These are phyloP conservation scores for Eupithecia insigniata DNA, from an alignment of 2,888 invertebrate species.

Conservation along the genomic window DNA sequence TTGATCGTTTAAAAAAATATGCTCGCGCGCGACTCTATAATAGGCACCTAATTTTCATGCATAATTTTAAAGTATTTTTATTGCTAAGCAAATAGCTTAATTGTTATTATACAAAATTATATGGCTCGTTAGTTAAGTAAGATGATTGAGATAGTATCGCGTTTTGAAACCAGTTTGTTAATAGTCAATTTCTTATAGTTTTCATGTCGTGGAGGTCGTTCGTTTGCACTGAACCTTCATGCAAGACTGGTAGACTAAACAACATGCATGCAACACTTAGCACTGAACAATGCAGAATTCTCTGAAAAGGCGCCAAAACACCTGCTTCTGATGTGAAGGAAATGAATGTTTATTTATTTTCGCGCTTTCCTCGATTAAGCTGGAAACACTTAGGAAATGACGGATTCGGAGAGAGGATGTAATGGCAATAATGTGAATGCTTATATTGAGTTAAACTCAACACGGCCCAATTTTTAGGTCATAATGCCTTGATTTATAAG, in stretches of 20 bases:
- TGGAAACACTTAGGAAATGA: constrained; percentile 33
- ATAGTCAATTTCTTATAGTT: not conserved
- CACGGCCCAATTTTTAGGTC: not conserved
- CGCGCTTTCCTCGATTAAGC: constrained; percentile 27
- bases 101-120: constrained; percentile 30
- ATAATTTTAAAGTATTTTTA: constrained; percentile 6
- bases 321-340: constrained; percentile 7
- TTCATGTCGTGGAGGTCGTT: not conserved
- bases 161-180: constrained; percentile 1
- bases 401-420: constrained; percentile 35
- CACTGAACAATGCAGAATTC: not conserved
- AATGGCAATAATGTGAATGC: constrained; percentile 7
- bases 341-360: constrained; percentile 40
- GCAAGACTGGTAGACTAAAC: not conserved
- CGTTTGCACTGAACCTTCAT: not conserved
- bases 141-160: not conserved
- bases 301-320: constrained; percentile 42
- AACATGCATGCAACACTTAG: not conserved
- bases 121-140: constrained; percentile 4
- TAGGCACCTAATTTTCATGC: constrained; percentile 11
- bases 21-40: constrained; percentile 12
- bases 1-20: constrained; percentile 32
- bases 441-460: constrained; percentile 13
- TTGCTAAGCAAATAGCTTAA: constrained; percentile 29
- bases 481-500: too few species aligned